Conservation (phyloP, 2,113 vertebrate species). For the Bubo bubo region DNA sequence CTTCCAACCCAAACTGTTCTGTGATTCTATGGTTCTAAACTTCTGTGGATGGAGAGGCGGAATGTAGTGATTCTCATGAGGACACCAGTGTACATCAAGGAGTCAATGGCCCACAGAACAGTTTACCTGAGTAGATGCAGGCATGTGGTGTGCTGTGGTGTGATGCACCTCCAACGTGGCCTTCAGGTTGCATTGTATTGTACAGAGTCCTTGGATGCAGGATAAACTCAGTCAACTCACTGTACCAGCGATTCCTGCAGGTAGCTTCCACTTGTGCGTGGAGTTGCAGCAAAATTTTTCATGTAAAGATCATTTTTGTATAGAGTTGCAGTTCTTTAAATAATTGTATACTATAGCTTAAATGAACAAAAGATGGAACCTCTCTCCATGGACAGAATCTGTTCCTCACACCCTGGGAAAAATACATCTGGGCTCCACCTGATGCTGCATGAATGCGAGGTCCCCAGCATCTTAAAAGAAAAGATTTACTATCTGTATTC, state of each 20-base stretch:
- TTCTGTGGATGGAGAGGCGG: background rate
- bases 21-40: background rate
- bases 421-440: background rate
- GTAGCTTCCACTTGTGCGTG: background rate
- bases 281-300: background rate
- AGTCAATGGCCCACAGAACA: background rate
- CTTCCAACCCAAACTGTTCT: too few relatives aligned
- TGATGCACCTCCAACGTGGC: background rate
- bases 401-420: background rate
- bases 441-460: background rate
- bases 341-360: background rate
- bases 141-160: fast-evolving
- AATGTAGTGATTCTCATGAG: background rate
- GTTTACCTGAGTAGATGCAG: background rate
- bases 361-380: background rate
- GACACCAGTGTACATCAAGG: background rate
- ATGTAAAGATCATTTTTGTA: background rate
- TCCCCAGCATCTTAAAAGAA: background rate
- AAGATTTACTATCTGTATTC: background rate
- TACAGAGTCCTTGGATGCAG: background rate
- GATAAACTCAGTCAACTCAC: background rate
- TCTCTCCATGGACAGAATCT: background rate
- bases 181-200: background rate
- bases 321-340: fast-evolving
- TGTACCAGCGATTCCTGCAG: fast-evolving